Evolutionary conservation across 1,140 invertebrate species (phyloP).

Genomic region (Listronotus oregonensis): DNA sequence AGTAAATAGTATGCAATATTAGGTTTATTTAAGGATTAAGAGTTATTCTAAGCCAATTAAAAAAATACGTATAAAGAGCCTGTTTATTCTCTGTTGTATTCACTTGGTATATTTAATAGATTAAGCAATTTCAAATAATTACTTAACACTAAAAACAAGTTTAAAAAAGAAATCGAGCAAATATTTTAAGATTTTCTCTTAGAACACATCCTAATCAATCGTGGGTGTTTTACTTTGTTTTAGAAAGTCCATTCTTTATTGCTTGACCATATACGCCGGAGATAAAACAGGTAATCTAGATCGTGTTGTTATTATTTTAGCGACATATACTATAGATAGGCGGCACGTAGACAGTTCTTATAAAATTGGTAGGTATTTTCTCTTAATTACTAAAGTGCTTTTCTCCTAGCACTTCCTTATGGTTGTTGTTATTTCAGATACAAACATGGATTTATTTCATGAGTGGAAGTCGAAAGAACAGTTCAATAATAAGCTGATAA

Average conservation of each 20-base stretch:
- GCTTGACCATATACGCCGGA: slow-evolving; percentile 37
- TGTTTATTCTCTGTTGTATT: no score
- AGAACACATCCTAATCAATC: slow-evolving; percentile 31
- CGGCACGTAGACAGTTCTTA: slow-evolving; percentile 25
- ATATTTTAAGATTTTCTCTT: slow-evolving; percentile 19
- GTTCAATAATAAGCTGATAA: no score
- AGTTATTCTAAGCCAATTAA: no score
- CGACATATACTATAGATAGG: slow-evolving; percentile 27
- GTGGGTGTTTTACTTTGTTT: slow-evolving; percentile 47
- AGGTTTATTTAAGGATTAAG: no score
- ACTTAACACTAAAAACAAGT: no score
- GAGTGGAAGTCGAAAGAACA: no score
- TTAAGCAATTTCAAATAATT: no score
- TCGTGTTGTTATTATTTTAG: slow-evolving; percentile 32
- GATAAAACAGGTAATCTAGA: slow-evolving; percentile 33
- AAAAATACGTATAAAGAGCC: no score
- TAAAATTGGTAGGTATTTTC: slow-evolving; percentile 32
- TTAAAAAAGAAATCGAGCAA: slow-evolving; percentile 23
- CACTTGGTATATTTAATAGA: no score
- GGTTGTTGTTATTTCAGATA: neutral
- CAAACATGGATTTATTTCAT: no score
- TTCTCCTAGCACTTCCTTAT: slow-evolving; percentile 11
- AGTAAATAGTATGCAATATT: no score
- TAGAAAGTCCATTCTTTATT: slow-evolving; percentile 46
- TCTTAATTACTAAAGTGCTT: slow-evolving; percentile 33